Evolutionary conservation across 1,140 invertebrate genomes (phyloP), one percentile per base, ranked within the genome.

Genomic region (Diuraphis noxia): DNA sequence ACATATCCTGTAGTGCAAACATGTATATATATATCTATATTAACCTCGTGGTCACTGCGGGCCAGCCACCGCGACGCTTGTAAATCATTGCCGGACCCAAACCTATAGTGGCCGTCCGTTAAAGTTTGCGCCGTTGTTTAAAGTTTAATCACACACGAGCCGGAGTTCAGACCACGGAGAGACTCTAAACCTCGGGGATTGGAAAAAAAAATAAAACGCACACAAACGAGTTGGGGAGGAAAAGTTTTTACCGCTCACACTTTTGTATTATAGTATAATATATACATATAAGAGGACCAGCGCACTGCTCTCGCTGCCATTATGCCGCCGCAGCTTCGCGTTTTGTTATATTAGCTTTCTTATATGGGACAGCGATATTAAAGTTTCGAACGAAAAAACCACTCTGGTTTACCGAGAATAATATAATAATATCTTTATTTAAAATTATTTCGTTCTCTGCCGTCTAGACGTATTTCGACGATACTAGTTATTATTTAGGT

Each of bases 341-440:
- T n/a, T 41, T 72, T 72, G 81, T 82, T 41, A 13, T 81, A 38
- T 23, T 25, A 84, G 81, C 38, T 41, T 84, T 84, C 38, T 84
- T 84, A 19, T 84, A 30, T 17, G 30, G 38, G 30, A 84, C 40
- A 7, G 40, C 25, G 41, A 43, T 84, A 43, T 43, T 84, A 46
- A 84, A 84, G 40, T 84, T 84, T 84, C 30, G 30, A 81, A 23
- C 38, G 38, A 81, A 40, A 19, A 84, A 41, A 82, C 40, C 81
- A 82, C 79, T 82, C 79, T 23, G 9, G 36, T 25, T 38, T 84
- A 84, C 25, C 9, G 40, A 43, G 25, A 41, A 82, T 41, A 41
- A 82, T 41, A 84, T n/a, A 8, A 84, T n/a, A 8, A 84, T 84
- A n/a, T 41, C 79, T 82, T 82, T 82, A 82, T 82, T 82, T n/a